A percentile compares a stretch with the other conserved stretches of the same genome.
phyloP scores from a whole-genome alignment of 2,797 vertebrate species.

The Danionella dracula region DNA sequence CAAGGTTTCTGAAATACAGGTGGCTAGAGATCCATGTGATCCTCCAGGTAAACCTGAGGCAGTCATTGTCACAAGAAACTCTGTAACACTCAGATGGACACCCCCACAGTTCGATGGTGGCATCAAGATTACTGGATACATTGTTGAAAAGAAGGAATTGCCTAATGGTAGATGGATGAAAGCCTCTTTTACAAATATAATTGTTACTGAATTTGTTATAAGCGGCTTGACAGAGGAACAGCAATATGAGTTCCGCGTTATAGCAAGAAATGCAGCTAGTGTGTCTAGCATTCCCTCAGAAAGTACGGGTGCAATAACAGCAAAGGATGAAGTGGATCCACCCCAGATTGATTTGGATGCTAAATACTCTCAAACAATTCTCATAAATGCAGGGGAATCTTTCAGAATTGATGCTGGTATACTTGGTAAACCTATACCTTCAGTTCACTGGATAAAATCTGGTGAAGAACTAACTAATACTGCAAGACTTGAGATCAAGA shows the following conservation, averaged over 20 bases:
- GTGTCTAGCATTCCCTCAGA: constrained; percentile 89
- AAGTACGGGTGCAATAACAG: constrained; percentile 91
- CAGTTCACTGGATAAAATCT: constrained; percentile 84
- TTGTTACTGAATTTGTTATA: constrained; percentile 89
- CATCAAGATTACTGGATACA: constrained; percentile 92
- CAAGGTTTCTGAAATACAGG: constrained; percentile 86
- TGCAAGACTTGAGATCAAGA: constrained; percentile 83
- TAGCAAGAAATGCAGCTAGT: constrained; percentile 92
- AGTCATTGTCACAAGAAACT: constrained; percentile 88
- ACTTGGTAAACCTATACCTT: constrained; percentile 88
- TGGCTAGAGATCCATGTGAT: constrained; percentile 92
- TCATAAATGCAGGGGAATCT: constrained; percentile 87
- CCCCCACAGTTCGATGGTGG: constrained; percentile 91
- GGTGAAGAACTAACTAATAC: constrained; percentile 79
- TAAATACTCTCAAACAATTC: constrained; percentile 83
- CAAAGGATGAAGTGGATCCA: constrained; percentile 93
- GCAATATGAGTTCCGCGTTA: constrained; percentile 92
- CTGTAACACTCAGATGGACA: constrained; percentile 91
- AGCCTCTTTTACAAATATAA: constrained; percentile 91
- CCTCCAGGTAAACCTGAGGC: constrained; percentile 92
- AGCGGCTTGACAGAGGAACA: constrained; percentile 89
- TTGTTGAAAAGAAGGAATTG: constrained; percentile 92
- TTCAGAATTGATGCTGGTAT: constrained; percentile 86
- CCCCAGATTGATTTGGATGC: constrained; percentile 90
- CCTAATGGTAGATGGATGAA: constrained; percentile 97